Conservation (phyloP, 2,888 invertebrate genomes). For the Biston stratarius region DNA sequence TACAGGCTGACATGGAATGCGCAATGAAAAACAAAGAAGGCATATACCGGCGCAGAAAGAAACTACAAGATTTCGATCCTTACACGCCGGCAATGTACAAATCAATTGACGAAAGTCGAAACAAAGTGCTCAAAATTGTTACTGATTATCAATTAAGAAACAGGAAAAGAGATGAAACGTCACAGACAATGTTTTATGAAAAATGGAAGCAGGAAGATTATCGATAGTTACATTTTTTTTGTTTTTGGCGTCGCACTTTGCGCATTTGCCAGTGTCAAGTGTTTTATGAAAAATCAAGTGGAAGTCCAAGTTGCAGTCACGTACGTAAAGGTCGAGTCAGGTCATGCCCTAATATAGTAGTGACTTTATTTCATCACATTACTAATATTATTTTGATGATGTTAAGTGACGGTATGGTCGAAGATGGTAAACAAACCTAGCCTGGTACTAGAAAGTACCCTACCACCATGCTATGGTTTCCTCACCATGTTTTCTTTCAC, state of each 20-base stretch:
- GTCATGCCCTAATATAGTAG: too few species aligned
- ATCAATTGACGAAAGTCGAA: constrained; percentile 56
- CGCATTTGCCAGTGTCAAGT: background rate
- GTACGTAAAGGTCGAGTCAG: too few species aligned
- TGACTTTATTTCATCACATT: too few species aligned
- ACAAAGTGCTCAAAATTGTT: constrained; percentile 57
- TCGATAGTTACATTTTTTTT: background rate
- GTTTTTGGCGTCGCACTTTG: background rate
- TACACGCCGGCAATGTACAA: constrained; percentile 88
- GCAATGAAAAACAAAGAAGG: constrained; percentile 88
- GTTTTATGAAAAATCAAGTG: too few species aligned
- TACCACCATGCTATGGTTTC: too few species aligned
- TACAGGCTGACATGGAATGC: constrained; percentile 85
- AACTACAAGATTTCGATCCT: constrained; percentile 89
- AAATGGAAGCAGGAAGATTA: background rate
- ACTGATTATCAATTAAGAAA: constrained; percentile 50
- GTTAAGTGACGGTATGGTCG: too few species aligned
- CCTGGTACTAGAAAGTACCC: too few species aligned
- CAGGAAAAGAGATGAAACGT: background rate
- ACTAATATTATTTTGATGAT: too few species aligned
- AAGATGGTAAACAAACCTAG: too few species aligned
- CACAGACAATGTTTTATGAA: background rate
- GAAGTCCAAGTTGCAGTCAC: too few species aligned
- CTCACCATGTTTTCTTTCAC: too few species aligned
- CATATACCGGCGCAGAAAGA: constrained; percentile 90